These are phyloP conservation scores for Lynx canadensis DNA, from an alignment of 2,113 vertebrate genomes.

Conservation along the genomic window DNA sequence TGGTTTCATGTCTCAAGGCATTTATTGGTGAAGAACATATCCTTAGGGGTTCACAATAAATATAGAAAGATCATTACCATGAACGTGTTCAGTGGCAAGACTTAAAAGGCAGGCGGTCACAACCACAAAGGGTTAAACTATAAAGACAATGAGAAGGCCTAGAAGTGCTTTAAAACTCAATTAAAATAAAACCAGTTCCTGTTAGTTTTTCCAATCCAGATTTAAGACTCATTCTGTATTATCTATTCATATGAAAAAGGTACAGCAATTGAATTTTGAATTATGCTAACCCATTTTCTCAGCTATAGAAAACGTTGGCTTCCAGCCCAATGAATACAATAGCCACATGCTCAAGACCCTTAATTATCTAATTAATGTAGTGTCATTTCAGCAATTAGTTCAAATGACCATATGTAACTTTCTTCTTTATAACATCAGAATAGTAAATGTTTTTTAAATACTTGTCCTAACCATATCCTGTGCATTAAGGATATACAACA, in stretches of 20 bases:
- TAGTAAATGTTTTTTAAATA: conserved; percentile 72
- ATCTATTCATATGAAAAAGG: conserved; percentile 80
- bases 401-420: conserved; percentile 87
- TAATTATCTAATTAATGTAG: conserved; percentile 90
- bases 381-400: conserved; percentile 87
- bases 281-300: conserved; percentile 81
- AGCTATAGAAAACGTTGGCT: conserved; percentile 82
- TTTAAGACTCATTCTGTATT: conserved; percentile 76
- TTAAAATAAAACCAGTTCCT: conserved; percentile 79
- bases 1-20: conserved; percentile 68
- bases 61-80: conserved; percentile 80
- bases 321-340: conserved; percentile 87
- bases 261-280: conserved; percentile 82
- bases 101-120: conserved; percentile 53
- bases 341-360: conserved; percentile 85
- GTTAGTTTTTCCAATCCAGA: conserved; percentile 77
- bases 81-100: conserved; percentile 73
- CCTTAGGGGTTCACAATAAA: conserved; percentile 81
- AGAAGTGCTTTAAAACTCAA: conserved; percentile 81
- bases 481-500: not conserved
- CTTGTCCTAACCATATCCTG: not conserved
- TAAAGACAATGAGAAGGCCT: conserved; percentile 70
- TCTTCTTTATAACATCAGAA: conserved; percentile 78
- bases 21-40: conserved; percentile 72
- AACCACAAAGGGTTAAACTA: conserved; percentile 81